Evolutionary conservation across 2,113 vertebrate species (phyloP), one percentile per base, ranked within the genome.

Genomic region (Cyprinus carpio): DNA sequence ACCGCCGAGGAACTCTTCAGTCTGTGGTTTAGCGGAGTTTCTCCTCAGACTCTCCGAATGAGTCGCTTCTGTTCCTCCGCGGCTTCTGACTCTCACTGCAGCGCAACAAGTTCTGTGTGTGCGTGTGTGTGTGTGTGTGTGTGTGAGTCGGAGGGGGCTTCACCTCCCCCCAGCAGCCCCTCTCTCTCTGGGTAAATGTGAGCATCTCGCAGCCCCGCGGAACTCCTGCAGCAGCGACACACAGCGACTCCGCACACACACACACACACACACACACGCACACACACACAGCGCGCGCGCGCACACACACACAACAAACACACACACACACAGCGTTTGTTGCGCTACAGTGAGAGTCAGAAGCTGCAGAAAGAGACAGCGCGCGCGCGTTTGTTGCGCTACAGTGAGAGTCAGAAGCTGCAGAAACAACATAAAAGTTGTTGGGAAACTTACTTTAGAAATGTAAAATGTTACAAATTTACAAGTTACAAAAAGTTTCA

Each of bases 161-260:
- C 85, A 87, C 91, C 91, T 87, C 88, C 89, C 89, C 90, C 90
- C 89, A 78, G 76, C 84, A 78, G 76, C 86, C 87, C 84, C 84
- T 82, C 49, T 23, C 84, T 80, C 49, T 15, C 65, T 37, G 34
- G 0, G 34, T 27, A 72, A 85, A 37, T 5, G 3, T 90, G 89
- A 89, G 87, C 90, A 85, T 87, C 84, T 88, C 75, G 67, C 54
- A 77, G 85, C 89, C 85, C 88, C 87, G 62, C 67, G 81, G 86
- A 88, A 86, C 82, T 82, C 65, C 56, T 75, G 58, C 86, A n/a
- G 86, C 81, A 77, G 85, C 86, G 40, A 84, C 86, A 58, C 67
- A 85, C 82, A 77, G 85, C 86, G 51, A 84, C 46, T 65, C 67
- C n/a, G n/a, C n/a, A n/a, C n/a, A n/a, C n/a, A n/a, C 34, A 71